Conservation (phyloP, 2,797 vertebrate species). For the Oreortyx pictus region DNA sequence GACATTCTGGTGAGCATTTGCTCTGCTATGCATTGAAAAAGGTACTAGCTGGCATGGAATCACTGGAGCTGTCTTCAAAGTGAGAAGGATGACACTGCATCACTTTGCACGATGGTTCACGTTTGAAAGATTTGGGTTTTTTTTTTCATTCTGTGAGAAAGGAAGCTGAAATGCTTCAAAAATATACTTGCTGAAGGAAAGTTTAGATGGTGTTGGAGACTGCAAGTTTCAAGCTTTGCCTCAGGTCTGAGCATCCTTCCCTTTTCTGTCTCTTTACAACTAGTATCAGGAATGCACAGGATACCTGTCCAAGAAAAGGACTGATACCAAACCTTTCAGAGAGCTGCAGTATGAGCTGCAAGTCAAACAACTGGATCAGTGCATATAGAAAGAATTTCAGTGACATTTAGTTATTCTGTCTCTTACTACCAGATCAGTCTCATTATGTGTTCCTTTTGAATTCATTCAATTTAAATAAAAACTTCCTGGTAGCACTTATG, state of each 20-base stretch:
- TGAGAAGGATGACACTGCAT: constrained; percentile 62
- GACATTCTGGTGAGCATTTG: constrained; percentile 3
- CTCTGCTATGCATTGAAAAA: neutral
- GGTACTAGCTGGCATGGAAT: neutral
- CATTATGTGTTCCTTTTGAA: constrained; percentile 15
- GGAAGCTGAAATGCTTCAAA: neutral
- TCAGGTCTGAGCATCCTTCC: neutral
- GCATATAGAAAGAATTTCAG: neutral
- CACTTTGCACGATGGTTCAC: constrained; percentile 2
- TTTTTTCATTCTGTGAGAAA: neutral
- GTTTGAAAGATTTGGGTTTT: neutral
- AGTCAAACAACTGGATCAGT: constrained; percentile 22
- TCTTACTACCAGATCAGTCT: constrained; percentile 14
- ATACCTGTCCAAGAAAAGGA: neutral
- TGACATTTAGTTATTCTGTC: constrained; percentile 17
- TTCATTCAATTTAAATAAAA: constrained; percentile 46
- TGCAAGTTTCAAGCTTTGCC: neutral
- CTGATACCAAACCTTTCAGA: neutral
- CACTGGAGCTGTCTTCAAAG: constrained; percentile 17
- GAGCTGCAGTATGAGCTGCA: neutral
- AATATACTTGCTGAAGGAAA: neutral
- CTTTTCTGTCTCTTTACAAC: neutral
- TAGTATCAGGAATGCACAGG: neutral
- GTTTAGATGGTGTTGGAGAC: neutral
- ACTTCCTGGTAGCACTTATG: neutral